Evolutionary conservation across 2,888 invertebrate genomes (phyloP), one percentile per base, ranked within the genome.

Genomic region (Ophonus ardosiacus): DNA sequence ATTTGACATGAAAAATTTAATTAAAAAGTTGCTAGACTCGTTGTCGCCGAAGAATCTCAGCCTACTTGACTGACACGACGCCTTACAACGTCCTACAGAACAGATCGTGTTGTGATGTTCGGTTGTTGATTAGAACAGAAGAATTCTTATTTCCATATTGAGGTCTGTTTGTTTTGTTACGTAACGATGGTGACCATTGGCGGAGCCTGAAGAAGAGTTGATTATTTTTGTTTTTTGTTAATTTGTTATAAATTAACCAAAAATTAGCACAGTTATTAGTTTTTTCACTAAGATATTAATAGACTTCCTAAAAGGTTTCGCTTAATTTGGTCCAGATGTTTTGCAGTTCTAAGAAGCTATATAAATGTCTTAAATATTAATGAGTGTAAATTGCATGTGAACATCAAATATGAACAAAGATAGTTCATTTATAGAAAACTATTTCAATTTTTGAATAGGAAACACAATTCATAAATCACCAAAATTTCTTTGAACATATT

Each of bases 1-100:
- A 84, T 84, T 78, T 84, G 84, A 78, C 84, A 84, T n/a, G 78
- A 84, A 31, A 84, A 65, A 84, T 84, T 84, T 78, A 84, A 84
- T 84, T 84, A 84, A 84, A 83, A 84, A 78, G 38, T 78, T 17
- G 78, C 57, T 84, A 78, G 40, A 76, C 76, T 61, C 43, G 63
- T 43, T 63, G 57, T 68, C 71, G 82, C 71, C 83, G 71, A 24
- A 17, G 43, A 43, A 74, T 51, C 74, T 15, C 68, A 38, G 68
- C 68, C 21, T 63, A 38, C 68, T 82, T 63, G 68, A 71, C 38
- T 56, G 81, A 63, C 81, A 81, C 13, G 81, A 59, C 8, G 65
- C 21, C 65, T 81, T 81, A 81, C 81, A 81, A 31, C 31, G 31
- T 31, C 31, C 6, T 31, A 31, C 31, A 81, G 81, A 40, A n/a